Evolutionary conservation across 2,113 vertebrate genomes (phyloP).

Genomic region (Gobiocypris rarus): DNA sequence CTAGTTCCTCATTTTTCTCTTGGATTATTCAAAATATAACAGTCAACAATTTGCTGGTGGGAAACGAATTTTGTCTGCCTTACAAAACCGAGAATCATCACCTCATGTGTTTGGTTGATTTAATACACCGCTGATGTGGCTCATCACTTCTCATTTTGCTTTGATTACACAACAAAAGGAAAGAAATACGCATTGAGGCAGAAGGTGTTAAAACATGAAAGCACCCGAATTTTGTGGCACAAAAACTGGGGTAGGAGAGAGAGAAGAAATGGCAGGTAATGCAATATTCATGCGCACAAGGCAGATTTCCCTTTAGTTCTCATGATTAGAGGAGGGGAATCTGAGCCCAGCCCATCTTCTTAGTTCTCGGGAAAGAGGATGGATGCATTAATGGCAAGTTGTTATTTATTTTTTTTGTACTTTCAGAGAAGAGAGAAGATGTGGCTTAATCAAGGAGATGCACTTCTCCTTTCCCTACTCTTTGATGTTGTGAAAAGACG

Average conservation of each 20-base stretch:
- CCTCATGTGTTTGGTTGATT: not conserved
- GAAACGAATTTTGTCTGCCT: not conserved
- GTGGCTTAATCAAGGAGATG: conserved; percentile 43
- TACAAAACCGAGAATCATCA: not conserved
- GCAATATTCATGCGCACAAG: conserved; percentile 59
- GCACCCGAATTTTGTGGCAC: not conserved
- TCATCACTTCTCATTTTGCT: conserved; percentile 30
- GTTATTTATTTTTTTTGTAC: conserved; percentile 37
- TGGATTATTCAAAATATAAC: conserved; percentile 36
- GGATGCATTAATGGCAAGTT: conserved; percentile 51
- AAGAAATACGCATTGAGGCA: not conserved
- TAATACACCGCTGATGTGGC: not conserved
- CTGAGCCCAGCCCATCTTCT: conserved; percentile 12
- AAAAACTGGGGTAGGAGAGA: conserved; percentile 43
- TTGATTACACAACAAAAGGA: conserved; percentile 19
- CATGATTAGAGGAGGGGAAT: conserved; percentile 50
- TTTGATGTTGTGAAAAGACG: conserved; percentile 40
- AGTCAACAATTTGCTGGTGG: conserved; percentile 13
- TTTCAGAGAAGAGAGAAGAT: conserved; percentile 34
- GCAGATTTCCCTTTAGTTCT: conserved; percentile 54
- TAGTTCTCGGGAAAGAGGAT: conserved; percentile 26
- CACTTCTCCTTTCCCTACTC: conserved; percentile 24
- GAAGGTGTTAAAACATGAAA: conserved; percentile 30
- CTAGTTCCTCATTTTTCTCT: conserved; percentile 29
- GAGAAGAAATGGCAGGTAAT: conserved; percentile 51